phyloP scores from a whole-genome alignment of 64 coral and sea anemone species.

The Porites lutea region DNA sequence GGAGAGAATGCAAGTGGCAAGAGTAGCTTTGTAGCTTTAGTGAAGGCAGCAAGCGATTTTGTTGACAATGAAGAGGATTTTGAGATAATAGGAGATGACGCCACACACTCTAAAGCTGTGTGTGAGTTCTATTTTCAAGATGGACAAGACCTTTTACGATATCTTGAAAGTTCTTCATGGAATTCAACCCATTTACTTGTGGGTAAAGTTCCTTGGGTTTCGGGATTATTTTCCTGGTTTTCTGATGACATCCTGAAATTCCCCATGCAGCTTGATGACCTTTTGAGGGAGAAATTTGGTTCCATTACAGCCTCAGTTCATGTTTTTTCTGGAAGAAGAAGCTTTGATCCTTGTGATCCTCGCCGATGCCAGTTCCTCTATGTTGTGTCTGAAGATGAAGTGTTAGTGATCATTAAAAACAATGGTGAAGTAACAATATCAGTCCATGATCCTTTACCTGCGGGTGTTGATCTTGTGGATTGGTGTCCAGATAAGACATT shows the following conservation, averaged over 20 bases:
- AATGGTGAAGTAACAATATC: slow-evolving; percentile 52
- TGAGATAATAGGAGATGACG: slow-evolving; percentile 65
- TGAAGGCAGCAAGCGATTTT: slow-evolving; percentile 87
- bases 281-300: slow-evolving; percentile 46
- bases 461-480: slow-evolving; percentile 72
- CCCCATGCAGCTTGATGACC: slow-evolving; percentile 46
- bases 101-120: slow-evolving; percentile 54
- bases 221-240: slow-evolving; percentile 93
- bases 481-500: slow-evolving; percentile 77
- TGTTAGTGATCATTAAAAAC: slow-evolving; percentile 65
- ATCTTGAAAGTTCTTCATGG: slow-evolving; percentile 34
- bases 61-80: slow-evolving; percentile 73
- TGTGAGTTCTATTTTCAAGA: slow-evolving; percentile 87
- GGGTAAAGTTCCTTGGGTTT: slow-evolving; percentile 30
- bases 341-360: not conserved
- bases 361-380: slow-evolving; percentile 77
- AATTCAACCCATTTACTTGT: slow-evolving; percentile 45
- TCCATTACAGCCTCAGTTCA: slow-evolving; percentile 8
- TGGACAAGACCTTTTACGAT: slow-evolving; percentile 50
- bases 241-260: slow-evolving; percentile 79
- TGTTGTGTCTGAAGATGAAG: slow-evolving; percentile 56
- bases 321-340: slow-evolving; percentile 6
- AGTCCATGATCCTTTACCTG: slow-evolving; percentile 78
- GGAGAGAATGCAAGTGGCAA: slow-evolving; percentile 96
- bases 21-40: slow-evolving; percentile 87